Evolutionary conservation across 2,888 invertebrate genomes (phyloP), one percentile per base, ranked within the genome.

Genomic region (Heteromurus nitidus): DNA sequence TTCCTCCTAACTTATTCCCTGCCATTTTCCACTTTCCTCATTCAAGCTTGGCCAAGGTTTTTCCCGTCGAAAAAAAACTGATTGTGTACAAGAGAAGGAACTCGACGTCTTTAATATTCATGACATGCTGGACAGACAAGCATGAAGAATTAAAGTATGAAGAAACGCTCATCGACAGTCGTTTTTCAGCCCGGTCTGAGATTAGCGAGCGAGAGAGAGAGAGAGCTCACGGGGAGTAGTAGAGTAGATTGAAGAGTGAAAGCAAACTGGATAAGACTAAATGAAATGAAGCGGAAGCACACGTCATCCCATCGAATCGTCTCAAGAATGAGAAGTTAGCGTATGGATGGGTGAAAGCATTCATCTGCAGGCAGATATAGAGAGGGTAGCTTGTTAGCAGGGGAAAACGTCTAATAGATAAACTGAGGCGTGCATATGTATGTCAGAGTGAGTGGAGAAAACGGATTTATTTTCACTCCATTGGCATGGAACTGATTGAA

Each of bases 401-500:
- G 18, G 44, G 31, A 53, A n/a, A n/a, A 11, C 3, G n/a, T 20
- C 18, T 50, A 50, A 69, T 69, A 44, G 67, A 47, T 72, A 55
- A 58, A n/a, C 20, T 44, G 18, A 55, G 50, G 26, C 58, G 60
- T 47, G 53, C 20, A 60, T 44, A 60, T 60, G 36, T 77, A 26
- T 79, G 70, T 79, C 53, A 64, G 24, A 64, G 42, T 53, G 24
- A 50, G 26, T 26, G 31, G 53, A 70, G 62, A 58, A 65, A 68
- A 73, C 67, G 58, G 68, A 74, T 73, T 72, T 73, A 75, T 75
- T 69, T 75, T 69, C 69, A 62, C 60, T 83, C 76, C 83, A 80
- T 47, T 77, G 80, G 76, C 42, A 75, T 47, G 83, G 83, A 83
- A 83, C 68, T 83, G 80, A 83, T 83, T 76, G 80, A 80, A 83